Evolutionary conservation across 2,888 invertebrate species (phyloP), one percentile per base, ranked within the genome.

Genomic region (Drosophila picticornis): DNA sequence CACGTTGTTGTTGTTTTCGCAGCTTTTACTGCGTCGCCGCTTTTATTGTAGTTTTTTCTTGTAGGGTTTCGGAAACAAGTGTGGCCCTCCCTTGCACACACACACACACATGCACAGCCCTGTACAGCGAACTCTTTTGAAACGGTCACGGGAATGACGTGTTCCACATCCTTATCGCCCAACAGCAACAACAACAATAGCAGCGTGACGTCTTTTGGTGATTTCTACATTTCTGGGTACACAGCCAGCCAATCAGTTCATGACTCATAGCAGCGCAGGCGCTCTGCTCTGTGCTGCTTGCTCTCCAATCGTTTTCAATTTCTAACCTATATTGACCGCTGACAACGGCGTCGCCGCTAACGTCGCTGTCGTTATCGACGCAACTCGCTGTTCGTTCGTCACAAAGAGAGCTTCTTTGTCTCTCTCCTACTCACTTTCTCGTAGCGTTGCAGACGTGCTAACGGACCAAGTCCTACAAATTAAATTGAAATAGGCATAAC

Each of bases 381-480:
- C 66, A 66, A 38, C 69, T 78, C 59, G 65, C 70, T 77, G 55
- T 25, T 50, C 60, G 25, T 60, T 38, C 38, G 36, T 38, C 56
- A 40, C 40, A 40, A n/a, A 40, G 53, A 27, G 51, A 29, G 79
- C 38, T 34, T 46, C 46, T 51, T 40, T n/a, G 25, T 46, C 38
- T 66, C 65, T 72, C 66, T 68, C 53, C 55, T 40, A 25, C 60
- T 29, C 48, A 29, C 43, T 32, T 38, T 5, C 53, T 67, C 38
- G 56, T n/a, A n/a, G n/a, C 31, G 34, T 22, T 55, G 22, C 38
- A n/a, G 19, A 29, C 25, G 13, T 59, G 58, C 65, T 80, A 66
- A 82, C 81, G 83, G 86, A 89, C 90, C 84, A 86, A 86, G 81
- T 78, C 84, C 81, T 84, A 88, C 72, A 86, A 79, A 80, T 57